Evolutionary conservation across 2,888 invertebrate species (phyloP).

Genomic region (Matsumyia berberina): DNA sequence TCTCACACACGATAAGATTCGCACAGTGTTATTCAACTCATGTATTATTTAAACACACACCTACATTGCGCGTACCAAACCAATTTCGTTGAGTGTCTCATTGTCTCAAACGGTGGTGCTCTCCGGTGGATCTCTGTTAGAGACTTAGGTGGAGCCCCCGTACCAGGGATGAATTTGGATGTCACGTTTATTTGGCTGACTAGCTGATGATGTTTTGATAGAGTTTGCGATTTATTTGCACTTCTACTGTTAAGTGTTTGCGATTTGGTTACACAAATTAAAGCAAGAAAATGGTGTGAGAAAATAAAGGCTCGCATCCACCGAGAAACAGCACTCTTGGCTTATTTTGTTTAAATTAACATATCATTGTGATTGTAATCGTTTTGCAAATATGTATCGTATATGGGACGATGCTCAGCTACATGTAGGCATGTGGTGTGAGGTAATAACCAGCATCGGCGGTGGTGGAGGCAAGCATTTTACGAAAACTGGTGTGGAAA

Average conservation of each 20-base stretch:
- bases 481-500: slow-evolving; percentile 10
- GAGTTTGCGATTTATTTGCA: slow-evolving; percentile 71
- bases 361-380: slow-evolving; percentile 61
- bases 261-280: slow-evolving; percentile 51
- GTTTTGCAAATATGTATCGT: slow-evolving; percentile 19
- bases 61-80: slow-evolving; percentile 64
- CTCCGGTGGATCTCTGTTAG: slow-evolving; percentile 13
- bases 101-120: slow-evolving; percentile 27
- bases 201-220: slow-evolving; percentile 63
- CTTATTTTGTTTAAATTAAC: slow-evolving; percentile 63
- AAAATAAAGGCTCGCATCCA: neutral
- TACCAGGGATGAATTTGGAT: slow-evolving; percentile 55
- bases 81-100: slow-evolving; percentile 55
- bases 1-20: slow-evolving; percentile 65
- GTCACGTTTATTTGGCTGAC: slow-evolving; percentile 65
- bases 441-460: slow-evolving; percentile 54
- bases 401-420: slow-evolving; percentile 14
- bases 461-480: slow-evolving; percentile 35
- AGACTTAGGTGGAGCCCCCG: slow-evolving; percentile 44
- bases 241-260: slow-evolving; percentile 58
- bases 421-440: slow-evolving; percentile 51
- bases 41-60: slow-evolving; percentile 75
- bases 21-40: slow-evolving; percentile 70
- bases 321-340: slow-evolving; percentile 17
- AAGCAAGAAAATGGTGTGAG: slow-evolving; percentile 41